Conservation (phyloP, 2,113 vertebrate genomes). For the Cheirogaleus medius region DNA sequence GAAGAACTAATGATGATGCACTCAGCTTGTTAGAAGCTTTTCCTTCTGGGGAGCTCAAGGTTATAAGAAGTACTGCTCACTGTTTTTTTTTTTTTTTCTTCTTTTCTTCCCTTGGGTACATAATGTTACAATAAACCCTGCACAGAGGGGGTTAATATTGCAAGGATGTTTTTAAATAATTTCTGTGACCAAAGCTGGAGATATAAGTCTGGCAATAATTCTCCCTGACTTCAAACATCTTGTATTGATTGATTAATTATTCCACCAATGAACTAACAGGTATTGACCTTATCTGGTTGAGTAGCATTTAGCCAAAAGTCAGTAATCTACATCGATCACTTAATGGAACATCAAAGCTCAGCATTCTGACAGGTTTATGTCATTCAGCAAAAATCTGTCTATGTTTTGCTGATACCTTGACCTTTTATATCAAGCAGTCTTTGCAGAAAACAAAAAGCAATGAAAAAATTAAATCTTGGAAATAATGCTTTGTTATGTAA, state of each 20-base stretch:
- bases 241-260: conserved; percentile 98
- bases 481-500: conserved; percentile 74
- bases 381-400: conserved; percentile 90
- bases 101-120: conserved; percentile 58
- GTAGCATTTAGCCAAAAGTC: conserved; percentile 91
- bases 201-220: conserved; percentile 82
- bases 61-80: conserved; percentile 80
- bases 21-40: conserved; percentile 86
- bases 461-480: conserved; percentile 83
- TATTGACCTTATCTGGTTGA: conserved; percentile 94
- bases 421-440: conserved; percentile 85
- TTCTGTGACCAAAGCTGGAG: conserved; percentile 78
- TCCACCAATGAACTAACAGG: conserved; percentile 97
- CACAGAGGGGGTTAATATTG: conserved; percentile 81
- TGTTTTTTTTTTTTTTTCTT: conserved; percentile 38
- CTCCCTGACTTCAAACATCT: conserved; percentile 86
- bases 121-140: conserved; percentile 79
- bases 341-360: conserved; percentile 97
- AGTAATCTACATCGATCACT: conserved; percentile 94
- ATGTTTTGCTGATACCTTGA: conserved; percentile 91
- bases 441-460: conserved; percentile 82
- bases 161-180: conserved; percentile 81
- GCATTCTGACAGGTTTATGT: conserved; percentile 94
- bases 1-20: conserved; percentile 87
- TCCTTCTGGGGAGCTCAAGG: conserved; percentile 84